phyloP scores from a whole-genome alignment of 2,113 vertebrate genomes.

The Nothobranchius furzeri region DNA sequence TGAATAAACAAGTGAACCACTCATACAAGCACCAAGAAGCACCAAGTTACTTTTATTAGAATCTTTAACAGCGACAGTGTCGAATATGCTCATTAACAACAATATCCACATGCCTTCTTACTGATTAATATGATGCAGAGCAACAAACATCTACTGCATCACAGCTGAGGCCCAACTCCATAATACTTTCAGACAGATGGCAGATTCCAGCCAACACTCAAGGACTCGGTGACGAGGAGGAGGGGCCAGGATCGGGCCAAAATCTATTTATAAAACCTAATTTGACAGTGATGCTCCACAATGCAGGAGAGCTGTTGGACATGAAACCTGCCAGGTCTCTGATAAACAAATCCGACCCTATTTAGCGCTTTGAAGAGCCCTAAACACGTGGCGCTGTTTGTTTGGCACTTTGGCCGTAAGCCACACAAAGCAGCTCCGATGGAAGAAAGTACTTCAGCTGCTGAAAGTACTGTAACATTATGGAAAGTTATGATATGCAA shows the following conservation, averaged over 20 bases:
- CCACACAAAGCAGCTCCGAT: conserved; percentile 7
- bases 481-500: neutral
- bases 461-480: conserved; percentile 1
- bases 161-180: conserved; percentile 24
- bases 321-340: conserved; percentile 44
- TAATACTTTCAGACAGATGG: conserved; percentile 61
- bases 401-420: conserved; percentile 19
- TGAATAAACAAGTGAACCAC: no score
- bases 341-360: conserved; percentile 58
- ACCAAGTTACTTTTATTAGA: no score
- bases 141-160: conserved; percentile 13
- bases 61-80: no score
- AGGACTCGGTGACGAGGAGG: conserved; percentile 51
- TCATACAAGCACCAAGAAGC: no score
- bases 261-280: conserved; percentile 71
- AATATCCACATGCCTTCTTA: neutral
- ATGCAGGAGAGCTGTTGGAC: conserved; percentile 50
- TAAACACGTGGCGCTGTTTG: conserved; percentile 30
- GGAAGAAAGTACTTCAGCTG: no score
- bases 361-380: conserved; percentile 39
- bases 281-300: conserved; percentile 64
- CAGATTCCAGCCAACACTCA: conserved; percentile 50
- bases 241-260: conserved; percentile 50
- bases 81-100: no score
- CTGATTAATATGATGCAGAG: neutral